Evolutionary conservation across 2,113 vertebrate species (phyloP), one percentile per base, ranked within the genome.

Genomic region (Scartelaos histophorus): DNA sequence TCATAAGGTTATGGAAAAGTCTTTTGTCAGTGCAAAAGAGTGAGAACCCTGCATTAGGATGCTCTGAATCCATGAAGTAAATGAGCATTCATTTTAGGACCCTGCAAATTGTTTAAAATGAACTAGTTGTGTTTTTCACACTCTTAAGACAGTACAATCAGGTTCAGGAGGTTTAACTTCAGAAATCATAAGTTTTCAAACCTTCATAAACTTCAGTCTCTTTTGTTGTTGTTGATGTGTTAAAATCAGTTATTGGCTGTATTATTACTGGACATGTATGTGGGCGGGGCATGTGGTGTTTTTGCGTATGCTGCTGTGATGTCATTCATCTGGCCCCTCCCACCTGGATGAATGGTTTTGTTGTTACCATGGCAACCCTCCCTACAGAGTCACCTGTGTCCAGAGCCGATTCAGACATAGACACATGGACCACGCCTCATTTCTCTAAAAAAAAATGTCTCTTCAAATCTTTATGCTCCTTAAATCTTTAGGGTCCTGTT

Each of bases 281-380:
- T 76, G 64, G 74, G 56, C 54, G 17, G 78, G 86, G 78, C 83
- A 84, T 89, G 82, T 82, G 82, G 90, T 65, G 78, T 77, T 69
- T 60, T 16, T 85, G 80, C 85, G 83, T 87, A 84, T 88, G 87
- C 79, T 66, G 58, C 75, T 69, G 83, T 86, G 81, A 86, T 78
- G 93, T 90, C 92, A 93, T 92, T 94, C 93, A 93, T 93, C 88
- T 87, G 80, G 79, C 75, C 68, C 64, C 79, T 69, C 69, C 76
- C 69, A 78, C 79, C 83, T 85, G 91, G 85, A 94, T 94, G 92
- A 93, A 94, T 93, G 93, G 88, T 84, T 86, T 61, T 64, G 34
- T 87, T 87, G 88, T 89, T 88, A 75, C 80, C 80, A 68, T 91
- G 85, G 70, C 57, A 61, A 79, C 78, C 10, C 61, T 60, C 35